Percentiles rank a stretch among this genome's conserved stretches.
These are phyloP conservation scores for Haemorhous mexicanus DNA, from an alignment of 2,113 vertebrate species.

Conservation along the genomic window DNA sequence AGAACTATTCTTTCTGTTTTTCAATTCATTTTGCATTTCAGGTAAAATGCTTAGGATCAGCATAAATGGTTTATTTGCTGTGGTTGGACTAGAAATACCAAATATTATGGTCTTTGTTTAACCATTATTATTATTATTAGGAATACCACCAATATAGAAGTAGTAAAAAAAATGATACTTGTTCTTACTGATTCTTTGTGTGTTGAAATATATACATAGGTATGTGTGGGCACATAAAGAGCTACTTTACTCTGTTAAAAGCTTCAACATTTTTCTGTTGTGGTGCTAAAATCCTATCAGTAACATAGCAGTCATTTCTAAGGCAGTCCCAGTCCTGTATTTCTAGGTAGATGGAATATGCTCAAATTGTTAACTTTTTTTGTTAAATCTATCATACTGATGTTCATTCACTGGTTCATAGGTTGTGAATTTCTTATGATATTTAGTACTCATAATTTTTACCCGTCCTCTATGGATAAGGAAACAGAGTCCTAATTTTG, in stretches of 20 bases:
- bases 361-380: neutral
- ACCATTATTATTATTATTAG: neutral
- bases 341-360: neutral
- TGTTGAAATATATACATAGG: too few relatives aligned
- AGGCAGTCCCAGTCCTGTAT: neutral
- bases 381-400: neutral
- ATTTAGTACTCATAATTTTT: neutral
- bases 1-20: neutral
- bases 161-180: neutral
- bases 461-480: neutral
- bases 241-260: neutral
- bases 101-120: neutral
- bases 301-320: neutral
- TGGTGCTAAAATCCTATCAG: neutral
- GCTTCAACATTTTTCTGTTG: neutral
- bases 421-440: neutral
- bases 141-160: neutral
- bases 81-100: neutral
- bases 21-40: neutral
- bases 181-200: neutral
- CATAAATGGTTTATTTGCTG: neutral
- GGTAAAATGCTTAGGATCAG: neutral
- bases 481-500: neutral
- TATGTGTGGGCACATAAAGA: neutral
- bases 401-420: neutral